phyloP scores from a whole-genome alignment of 1,140 invertebrate genomes.

The Ips typographus region DNA sequence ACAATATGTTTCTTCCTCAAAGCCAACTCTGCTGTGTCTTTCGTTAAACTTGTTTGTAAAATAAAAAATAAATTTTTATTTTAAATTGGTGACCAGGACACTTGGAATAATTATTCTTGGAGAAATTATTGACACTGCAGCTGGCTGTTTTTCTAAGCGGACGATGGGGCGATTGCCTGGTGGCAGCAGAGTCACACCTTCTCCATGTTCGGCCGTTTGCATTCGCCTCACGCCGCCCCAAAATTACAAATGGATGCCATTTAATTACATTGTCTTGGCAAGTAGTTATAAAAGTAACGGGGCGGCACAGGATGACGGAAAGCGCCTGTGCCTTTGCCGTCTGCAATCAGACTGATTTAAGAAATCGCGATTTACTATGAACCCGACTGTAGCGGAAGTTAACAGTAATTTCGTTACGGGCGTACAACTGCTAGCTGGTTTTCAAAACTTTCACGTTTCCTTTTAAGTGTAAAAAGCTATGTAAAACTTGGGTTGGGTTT shows the following conservation, averaged over 20 bases:
- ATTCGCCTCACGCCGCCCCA: conserved; percentile 49
- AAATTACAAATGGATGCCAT: conserved; percentile 55
- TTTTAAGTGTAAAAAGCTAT: conserved; percentile 31
- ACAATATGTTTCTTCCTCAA: too few relatives aligned
- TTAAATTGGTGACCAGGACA: not conserved
- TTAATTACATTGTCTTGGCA: conserved; percentile 54
- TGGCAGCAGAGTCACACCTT: conserved; percentile 50
- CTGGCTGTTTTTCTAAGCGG: conserved; percentile 48
- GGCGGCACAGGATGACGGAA: conserved; percentile 43
- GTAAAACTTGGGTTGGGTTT: conserved; percentile 26
- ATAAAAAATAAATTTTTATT: too few relatives aligned
- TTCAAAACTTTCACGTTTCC: conserved; percentile 32
- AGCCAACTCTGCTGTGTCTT: too few relatives aligned
- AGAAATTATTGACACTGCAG: conserved; percentile 48
- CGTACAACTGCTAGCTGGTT: conserved; percentile 28
- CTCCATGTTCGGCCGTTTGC: conserved; percentile 52
- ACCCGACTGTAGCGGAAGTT: conserved; percentile 30
- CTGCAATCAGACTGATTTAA: conserved; percentile 51
- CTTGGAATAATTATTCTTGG: conserved; percentile 42
- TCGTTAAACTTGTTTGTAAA: too few relatives aligned
- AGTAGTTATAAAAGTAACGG: conserved; percentile 53
- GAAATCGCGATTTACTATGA: conserved; percentile 38
- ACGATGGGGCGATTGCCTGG: conserved; percentile 46
- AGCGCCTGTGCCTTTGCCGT: conserved; percentile 43
- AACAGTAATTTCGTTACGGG: conserved; percentile 32